phyloP scores from a whole-genome alignment of 1,140 invertebrate species.

The Euura lappo region DNA sequence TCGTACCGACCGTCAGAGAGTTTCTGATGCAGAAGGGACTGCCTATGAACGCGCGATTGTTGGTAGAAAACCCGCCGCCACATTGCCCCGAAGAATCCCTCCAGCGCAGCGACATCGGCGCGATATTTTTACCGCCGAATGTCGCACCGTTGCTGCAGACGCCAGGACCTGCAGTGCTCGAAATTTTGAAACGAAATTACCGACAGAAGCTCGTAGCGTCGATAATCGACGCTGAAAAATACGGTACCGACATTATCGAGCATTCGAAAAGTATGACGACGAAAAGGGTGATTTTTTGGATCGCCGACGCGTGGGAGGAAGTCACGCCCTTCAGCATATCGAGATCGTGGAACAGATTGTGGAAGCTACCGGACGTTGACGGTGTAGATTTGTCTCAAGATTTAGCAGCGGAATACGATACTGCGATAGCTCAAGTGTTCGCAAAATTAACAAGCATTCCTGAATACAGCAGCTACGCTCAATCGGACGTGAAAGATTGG shows the following conservation, averaged over 20 bases:
- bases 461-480: too few species aligned
- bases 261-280: constrained; percentile 36
- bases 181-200: constrained; percentile 25
- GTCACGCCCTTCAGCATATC: constrained; percentile 34
- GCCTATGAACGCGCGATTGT: constrained; percentile 25
- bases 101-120: constrained; percentile 38
- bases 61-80: constrained; percentile 31
- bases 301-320: constrained; percentile 41
- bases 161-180: constrained; percentile 56
- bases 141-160: constrained; percentile 55
- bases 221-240: constrained; percentile 11
- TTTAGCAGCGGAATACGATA: too few species aligned
- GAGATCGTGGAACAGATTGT: constrained; percentile 43
- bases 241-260: constrained; percentile 9
- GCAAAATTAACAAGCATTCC: too few species aligned
- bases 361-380: background rate
- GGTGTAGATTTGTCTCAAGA: too few species aligned
- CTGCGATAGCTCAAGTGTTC: too few species aligned
- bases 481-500: too few species aligned
- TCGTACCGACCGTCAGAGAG: constrained; percentile 24
- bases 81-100: constrained; percentile 19
- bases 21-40: constrained; percentile 25
- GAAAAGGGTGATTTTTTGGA: constrained; percentile 39
- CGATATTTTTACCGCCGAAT: constrained; percentile 56
- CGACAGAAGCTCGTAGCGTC: constrained; percentile 9